phyloP scores from a whole-genome alignment of 2,113 vertebrate species.

The Phasianus colchicus region DNA sequence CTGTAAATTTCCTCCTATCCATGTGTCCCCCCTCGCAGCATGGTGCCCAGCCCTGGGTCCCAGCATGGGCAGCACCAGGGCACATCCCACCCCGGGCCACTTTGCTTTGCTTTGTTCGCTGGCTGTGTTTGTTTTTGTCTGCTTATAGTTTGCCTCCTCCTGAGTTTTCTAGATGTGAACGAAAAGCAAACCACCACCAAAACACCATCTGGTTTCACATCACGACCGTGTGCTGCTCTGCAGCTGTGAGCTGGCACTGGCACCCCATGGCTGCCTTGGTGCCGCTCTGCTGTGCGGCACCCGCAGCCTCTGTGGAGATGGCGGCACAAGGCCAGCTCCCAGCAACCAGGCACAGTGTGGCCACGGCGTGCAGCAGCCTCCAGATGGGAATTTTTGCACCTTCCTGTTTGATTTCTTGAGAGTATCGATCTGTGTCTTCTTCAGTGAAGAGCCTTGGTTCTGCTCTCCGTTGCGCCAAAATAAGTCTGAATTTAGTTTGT shows the following conservation, averaged over 20 bases:
- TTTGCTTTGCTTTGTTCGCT: not conserved
- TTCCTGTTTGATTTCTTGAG: not conserved
- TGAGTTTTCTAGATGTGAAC: not conserved
- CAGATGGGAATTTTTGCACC: not conserved
- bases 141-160: constrained; percentile 14
- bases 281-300: not conserved
- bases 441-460: not conserved
- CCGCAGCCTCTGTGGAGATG: not conserved
- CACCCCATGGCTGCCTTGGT: not conserved
- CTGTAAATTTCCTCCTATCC: not conserved
- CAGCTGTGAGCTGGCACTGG: not conserved
- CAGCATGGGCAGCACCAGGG: fast-evolving
- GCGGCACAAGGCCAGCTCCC: not conserved
- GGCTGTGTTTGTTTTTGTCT: not conserved
- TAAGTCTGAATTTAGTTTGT: not conserved
- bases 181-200: constrained; percentile 10
- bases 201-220: constrained; percentile 42
- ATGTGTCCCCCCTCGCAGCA: fast-evolving
- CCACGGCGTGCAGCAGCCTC: not conserved
- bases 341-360: not conserved
- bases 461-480: not conserved
- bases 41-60: not conserved
- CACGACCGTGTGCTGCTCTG: not conserved
- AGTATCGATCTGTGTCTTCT: not conserved
- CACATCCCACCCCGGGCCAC: fast-evolving